Conservation (phyloP, 1,140 invertebrate species). For the Diorhabda sublineata region DNA sequence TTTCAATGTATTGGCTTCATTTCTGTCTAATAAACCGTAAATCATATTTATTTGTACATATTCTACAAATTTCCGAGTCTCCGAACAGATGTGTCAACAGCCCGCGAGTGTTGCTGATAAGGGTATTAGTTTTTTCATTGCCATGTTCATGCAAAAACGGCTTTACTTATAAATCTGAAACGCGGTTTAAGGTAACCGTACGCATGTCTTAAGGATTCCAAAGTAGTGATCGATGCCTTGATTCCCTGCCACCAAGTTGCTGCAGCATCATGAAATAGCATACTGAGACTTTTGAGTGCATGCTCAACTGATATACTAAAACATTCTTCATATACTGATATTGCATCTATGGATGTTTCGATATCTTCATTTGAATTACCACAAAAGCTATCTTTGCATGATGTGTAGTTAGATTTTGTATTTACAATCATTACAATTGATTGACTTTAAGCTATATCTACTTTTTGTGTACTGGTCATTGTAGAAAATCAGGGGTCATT, state of each 20-base stretch:
- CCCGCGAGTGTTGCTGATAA: not conserved
- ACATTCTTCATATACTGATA: constrained; percentile 25
- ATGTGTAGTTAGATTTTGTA: too few relatives aligned
- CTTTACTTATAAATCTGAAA: not conserved
- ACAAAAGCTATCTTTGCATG: constrained; percentile 22
- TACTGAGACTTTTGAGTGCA: constrained; percentile 44
- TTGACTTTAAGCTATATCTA: too few relatives aligned
- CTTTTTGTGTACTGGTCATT: too few relatives aligned
- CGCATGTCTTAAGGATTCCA: constrained; percentile 12
- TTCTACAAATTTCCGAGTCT: too few relatives aligned
- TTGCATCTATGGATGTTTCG: constrained; percentile 18
- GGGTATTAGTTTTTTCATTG: not conserved
- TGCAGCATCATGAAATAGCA: constrained; percentile 45
- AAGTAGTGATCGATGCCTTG: constrained; percentile 29
- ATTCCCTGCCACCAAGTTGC: constrained; percentile 50
- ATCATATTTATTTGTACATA: too few relatives aligned
- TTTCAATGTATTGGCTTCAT: too few relatives aligned
- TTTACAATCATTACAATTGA: too few relatives aligned
- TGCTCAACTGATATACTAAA: constrained; percentile 43
- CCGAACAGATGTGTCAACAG: too few relatives aligned
- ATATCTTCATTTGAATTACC: constrained; percentile 22
- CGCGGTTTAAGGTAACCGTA: not conserved
- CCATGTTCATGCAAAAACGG: not conserved
- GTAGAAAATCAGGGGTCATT: too few relatives aligned
- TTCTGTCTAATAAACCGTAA: too few relatives aligned